Percentiles rank a stretch among this genome's conserved stretches.
Evolutionary conservation across 1,140 invertebrate species (phyloP).

Genomic region (Zaprionus camerounensis): DNA sequence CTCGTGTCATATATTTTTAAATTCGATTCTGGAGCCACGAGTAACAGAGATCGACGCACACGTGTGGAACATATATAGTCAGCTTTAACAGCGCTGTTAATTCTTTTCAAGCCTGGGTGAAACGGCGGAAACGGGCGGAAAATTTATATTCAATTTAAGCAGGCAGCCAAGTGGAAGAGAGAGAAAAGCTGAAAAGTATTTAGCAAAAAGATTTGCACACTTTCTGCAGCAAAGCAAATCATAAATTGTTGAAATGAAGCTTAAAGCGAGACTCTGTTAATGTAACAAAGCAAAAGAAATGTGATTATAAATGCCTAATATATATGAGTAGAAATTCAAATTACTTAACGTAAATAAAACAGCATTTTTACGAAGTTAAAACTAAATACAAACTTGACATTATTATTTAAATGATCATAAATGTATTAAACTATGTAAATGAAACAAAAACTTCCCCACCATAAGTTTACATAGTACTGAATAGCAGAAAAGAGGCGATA

Average conservation of each 20-base stretch:
- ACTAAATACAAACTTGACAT: no score
- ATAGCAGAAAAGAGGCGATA: no score
- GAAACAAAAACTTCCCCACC: no score
- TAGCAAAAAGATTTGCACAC: background rate
- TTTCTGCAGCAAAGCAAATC: background rate
- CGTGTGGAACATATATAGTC: background rate
- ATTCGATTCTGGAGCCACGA: slow-evolving; percentile 3
- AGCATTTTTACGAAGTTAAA: no score
- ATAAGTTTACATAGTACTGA: no score
- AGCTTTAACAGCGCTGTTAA: slow-evolving; percentile 6
- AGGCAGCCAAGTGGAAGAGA: slow-evolving; percentile 4
- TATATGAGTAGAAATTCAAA: no score
- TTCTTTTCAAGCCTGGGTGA: background rate
- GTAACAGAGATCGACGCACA: background rate
- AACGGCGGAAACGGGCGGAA: background rate
- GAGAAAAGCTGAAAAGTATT: background rate
- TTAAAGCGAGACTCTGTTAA: no score
- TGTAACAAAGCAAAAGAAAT: no score
- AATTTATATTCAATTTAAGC: background rate
- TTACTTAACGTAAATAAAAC: no score
- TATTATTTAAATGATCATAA: no score
- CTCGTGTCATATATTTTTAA: slow-evolving; percentile 17
- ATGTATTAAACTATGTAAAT: no score
- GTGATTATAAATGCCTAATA: no score
- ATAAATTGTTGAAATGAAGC: background rate